Percentiles rank a stretch among this genome's conserved stretches.
Evolutionary conservation across 2,113 vertebrate species (phyloP).

Genomic region (Carettochelys insculpta): DNA sequence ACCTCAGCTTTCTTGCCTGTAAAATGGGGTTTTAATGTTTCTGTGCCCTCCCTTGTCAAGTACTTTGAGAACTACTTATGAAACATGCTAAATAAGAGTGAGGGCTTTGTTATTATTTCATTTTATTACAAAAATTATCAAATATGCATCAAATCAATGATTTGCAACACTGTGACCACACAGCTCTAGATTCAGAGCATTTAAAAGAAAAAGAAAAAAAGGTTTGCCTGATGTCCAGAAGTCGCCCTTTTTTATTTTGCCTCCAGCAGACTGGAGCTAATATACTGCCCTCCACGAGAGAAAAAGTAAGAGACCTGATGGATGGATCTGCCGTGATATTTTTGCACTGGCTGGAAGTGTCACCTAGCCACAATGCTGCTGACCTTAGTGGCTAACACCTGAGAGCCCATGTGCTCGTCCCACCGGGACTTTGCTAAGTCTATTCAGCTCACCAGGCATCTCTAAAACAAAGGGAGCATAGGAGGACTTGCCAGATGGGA

Average conservation of each 20-base stretch:
- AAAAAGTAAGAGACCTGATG: not conserved
- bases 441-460: not conserved
- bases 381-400: not conserved
- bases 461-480: not conserved
- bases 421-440: not conserved
- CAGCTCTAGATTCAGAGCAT: not conserved
- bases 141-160: not conserved
- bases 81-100: not conserved
- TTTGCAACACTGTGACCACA: not conserved
- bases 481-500: not conserved
- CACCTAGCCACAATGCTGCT: not conserved
- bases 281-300: not conserved
- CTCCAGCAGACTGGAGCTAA: not conserved
- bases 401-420: not conserved
- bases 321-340: not conserved
- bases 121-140: not conserved
- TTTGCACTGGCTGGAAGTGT: not conserved
- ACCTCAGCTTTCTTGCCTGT: not conserved
- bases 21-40: not conserved
- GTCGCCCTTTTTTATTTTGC: not conserved
- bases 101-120: not conserved
- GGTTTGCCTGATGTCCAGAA: not conserved
- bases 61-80: not conserved
- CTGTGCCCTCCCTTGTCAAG: not conserved
- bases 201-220: too few species aligned